These are phyloP conservation scores for Drosophila prolongata DNA, from an alignment of 2,888 invertebrate genomes.

Conservation along the genomic window DNA sequence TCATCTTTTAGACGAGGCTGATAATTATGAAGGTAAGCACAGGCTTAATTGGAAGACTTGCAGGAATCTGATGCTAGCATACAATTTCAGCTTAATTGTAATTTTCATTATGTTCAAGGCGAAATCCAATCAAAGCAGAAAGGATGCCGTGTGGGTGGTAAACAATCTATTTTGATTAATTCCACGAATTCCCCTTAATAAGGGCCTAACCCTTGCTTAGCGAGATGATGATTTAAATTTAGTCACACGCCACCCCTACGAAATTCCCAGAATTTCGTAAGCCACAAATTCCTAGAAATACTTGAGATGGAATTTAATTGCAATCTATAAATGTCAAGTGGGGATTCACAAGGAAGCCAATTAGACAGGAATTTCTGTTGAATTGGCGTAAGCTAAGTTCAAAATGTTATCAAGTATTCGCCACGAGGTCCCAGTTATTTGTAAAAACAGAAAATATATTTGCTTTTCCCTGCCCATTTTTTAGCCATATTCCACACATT, in stretches of 20 bases:
- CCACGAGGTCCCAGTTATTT: background rate
- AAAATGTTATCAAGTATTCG: slow-evolving; percentile 18
- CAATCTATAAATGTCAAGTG: slow-evolving; percentile 10
- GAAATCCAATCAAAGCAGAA: background rate
- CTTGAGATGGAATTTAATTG: background rate
- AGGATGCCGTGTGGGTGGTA: background rate
- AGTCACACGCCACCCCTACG: background rate
- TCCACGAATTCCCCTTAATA: background rate
- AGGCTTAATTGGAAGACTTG: background rate
- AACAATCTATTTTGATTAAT: background rate
- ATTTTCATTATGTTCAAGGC: background rate
- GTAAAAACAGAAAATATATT: background rate
- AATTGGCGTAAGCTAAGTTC: background rate
- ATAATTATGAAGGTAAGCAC: background rate
- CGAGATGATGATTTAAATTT: too few species aligned
- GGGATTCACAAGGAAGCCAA: slow-evolving; percentile 6
- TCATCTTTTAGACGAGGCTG: background rate
- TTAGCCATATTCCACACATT: slow-evolving; percentile 6
- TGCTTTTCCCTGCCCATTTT: slow-evolving; percentile 1
- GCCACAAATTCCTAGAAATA: background rate
- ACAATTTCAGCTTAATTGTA: background rate
- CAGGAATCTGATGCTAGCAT: background rate
- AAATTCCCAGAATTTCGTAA: background rate
- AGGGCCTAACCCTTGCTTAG: background rate
- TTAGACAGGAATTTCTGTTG: background rate